Evolutionary conservation across 2,113 vertebrate genomes (phyloP).

Genomic region (Microcebus jonahi): DNA sequence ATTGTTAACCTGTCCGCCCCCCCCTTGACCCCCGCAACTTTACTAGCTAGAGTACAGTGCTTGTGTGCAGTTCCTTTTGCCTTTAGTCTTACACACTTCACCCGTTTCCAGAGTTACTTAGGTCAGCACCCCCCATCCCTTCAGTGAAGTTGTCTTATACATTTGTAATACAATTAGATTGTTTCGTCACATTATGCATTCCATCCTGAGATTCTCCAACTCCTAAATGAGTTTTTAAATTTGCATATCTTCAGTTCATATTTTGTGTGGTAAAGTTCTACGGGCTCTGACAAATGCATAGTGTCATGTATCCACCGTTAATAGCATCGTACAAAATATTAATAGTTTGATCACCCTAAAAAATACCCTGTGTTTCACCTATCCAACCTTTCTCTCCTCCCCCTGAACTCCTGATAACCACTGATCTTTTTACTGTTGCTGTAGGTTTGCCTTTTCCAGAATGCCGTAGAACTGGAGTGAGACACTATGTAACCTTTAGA

Average conservation of each 20-base stretch:
- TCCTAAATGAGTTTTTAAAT: background rate
- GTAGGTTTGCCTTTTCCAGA: background rate
- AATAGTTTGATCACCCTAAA: background rate
- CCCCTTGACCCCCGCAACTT: background rate
- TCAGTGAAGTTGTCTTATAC: background rate
- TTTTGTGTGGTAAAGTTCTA: background rate
- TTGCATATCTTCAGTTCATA: background rate
- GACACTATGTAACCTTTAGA: too few relatives aligned
- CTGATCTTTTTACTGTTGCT: background rate
- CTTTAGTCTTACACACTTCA: background rate
- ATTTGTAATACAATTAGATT: background rate
- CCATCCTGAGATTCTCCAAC: background rate
- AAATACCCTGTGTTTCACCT: too few relatives aligned
- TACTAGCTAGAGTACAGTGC: background rate
- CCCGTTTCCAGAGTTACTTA: background rate
- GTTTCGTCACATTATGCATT: background rate
- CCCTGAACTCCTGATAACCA: background rate
- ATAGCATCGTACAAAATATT: background rate
- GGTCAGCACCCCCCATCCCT: background rate
- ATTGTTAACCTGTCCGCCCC: background rate
- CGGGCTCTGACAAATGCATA: background rate
- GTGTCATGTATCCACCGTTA: too few relatives aligned
- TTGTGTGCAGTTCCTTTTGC: background rate
- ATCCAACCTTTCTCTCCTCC: background rate
- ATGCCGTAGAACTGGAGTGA: background rate